Percentiles rank a stretch among this genome's conserved stretches.
Evolutionary conservation across 2,113 vertebrate genomes (phyloP).

Genomic region (Phyllostomus discolor): DNA sequence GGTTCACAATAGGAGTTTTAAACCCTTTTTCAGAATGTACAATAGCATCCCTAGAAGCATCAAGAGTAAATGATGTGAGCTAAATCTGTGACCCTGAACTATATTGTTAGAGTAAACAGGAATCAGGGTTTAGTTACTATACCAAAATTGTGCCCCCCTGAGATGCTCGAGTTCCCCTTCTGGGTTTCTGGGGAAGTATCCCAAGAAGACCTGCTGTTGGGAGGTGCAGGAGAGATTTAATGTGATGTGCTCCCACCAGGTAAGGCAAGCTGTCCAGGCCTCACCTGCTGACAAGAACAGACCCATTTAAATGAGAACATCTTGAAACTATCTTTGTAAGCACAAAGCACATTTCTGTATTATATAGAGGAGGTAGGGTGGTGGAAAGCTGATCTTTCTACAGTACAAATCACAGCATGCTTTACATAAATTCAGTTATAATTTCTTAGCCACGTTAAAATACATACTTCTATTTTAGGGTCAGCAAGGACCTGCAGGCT

Average conservation of each 20-base stretch:
- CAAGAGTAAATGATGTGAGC: not conserved
- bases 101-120: not conserved
- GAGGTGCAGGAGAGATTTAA: not conserved
- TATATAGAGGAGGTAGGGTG: not conserved
- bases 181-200: not conserved
- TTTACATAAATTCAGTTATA: not conserved
- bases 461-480: constrained; percentile 80
- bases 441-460: constrained; percentile 19
- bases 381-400: not conserved
- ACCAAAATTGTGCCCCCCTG: not conserved
- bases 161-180: not conserved
- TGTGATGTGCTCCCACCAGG: not conserved
- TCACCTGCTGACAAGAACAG: not conserved
- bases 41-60: not conserved
- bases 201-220: not conserved
- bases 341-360: not conserved
- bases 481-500: constrained; percentile 86
- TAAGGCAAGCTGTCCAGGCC: not conserved
- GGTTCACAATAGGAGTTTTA: constrained; percentile 4
- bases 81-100: constrained; percentile 8
- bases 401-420: not conserved
- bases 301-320: not conserved
- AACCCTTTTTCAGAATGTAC: constrained; percentile 15
- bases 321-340: not conserved
- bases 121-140: not conserved